A percentile compares a stretch with the other conserved stretches of the same genome.
Evolutionary conservation across 1,140 invertebrate genomes (phyloP).

Genomic region (Drosophila littoralis): DNA sequence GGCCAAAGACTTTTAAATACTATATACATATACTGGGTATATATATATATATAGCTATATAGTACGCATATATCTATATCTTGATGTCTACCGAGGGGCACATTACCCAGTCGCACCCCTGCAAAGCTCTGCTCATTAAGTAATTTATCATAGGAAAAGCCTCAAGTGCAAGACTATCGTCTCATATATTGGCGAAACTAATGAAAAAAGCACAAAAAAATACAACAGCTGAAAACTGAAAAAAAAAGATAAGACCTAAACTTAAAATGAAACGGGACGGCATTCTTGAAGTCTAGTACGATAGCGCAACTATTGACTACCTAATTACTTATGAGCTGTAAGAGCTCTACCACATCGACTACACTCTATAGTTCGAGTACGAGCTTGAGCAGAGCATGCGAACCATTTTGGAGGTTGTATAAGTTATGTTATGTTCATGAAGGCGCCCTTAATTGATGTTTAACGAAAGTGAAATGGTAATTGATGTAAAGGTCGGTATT

Average conservation of each 20-base stretch:
- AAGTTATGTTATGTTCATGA: constrained; percentile 16
- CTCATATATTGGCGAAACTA: constrained; percentile 23
- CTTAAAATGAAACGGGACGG: constrained; percentile 23
- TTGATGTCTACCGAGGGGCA: neutral
- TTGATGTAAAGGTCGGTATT: constrained; percentile 5
- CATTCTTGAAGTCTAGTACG: constrained; percentile 17
- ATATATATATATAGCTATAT: constrained; percentile 1
- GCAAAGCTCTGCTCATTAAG: constrained; percentile 53
- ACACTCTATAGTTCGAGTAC: neutral
- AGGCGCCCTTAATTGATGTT: constrained; percentile 36
- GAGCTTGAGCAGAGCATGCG: neutral
- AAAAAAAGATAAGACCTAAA: constrained; percentile 5
- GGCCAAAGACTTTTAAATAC: constrained; percentile 1
- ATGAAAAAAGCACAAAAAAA: neutral
- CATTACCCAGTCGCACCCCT: constrained; percentile 23
- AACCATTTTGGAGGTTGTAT: neutral
- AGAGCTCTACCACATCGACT: neutral
- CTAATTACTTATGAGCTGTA: constrained; percentile 42
- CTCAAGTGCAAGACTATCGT: constrained; percentile 37
- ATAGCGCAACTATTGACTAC: constrained; percentile 38
- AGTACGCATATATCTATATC: constrained; percentile 12
- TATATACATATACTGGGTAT: neutral
- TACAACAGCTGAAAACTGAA: constrained; percentile 3
- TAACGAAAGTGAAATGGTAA: constrained; percentile 27
- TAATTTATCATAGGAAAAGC: constrained; percentile 43